These are phyloP conservation scores for Takifugu flavidus DNA, from an alignment of 2,113 vertebrate genomes.

Conservation along the genomic window DNA sequence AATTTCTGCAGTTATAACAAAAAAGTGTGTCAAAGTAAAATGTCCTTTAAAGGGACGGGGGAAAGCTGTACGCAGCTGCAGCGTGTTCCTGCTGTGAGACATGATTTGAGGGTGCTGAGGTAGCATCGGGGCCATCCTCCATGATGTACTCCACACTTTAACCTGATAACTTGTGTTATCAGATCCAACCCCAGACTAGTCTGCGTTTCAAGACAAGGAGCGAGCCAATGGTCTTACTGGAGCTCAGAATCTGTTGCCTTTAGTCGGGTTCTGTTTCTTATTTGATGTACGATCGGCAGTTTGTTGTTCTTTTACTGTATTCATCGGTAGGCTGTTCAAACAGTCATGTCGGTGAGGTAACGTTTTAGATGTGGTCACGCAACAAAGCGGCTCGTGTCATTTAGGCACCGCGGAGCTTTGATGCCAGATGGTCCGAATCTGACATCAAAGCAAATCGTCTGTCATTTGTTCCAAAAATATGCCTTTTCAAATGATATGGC, in stretches of 20 bases:
- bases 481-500: no score
- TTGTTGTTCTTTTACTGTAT: slow-evolving; percentile 8
- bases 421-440: slow-evolving; percentile 16
- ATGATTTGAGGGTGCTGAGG: slow-evolving; percentile 1
- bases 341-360: slow-evolving; percentile 30
- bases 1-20: background rate
- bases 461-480: background rate
- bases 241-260: no score
- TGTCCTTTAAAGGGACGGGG: background rate
- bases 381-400: slow-evolving; percentile 30
- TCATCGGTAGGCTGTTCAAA: slow-evolving; percentile 16
- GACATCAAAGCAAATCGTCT: slow-evolving; percentile 6
- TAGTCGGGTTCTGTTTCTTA: no score
- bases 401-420: slow-evolving; percentile 27
- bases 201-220: no score
- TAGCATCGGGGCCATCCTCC: no score
- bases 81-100: background rate
- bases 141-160: no score
- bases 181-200: no score
- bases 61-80: background rate
- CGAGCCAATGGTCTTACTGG: no score
- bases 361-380: slow-evolving; percentile 43
- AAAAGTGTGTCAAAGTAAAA: no score
- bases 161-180: no score
- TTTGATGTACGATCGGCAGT: background rate